Conservation (phyloP, 2,113 vertebrate genomes). For the Nannobrachium achirus region DNA sequence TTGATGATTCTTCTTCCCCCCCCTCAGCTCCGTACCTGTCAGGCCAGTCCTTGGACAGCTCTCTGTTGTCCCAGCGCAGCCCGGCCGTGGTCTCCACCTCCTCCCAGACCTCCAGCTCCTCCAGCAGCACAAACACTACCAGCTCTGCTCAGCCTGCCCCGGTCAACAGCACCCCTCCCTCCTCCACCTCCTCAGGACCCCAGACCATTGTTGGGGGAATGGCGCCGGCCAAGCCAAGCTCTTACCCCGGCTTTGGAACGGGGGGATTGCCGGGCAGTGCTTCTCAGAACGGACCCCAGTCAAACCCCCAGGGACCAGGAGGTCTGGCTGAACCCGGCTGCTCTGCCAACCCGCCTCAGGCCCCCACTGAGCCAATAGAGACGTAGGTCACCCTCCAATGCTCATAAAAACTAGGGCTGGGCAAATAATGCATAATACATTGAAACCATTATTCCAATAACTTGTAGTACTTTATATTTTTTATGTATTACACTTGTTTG, state of each 20-base stretch:
- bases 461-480: too few species aligned
- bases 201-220: constrained; percentile 80
- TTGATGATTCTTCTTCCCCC: background rate
- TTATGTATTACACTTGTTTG: too few species aligned
- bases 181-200: constrained; percentile 82
- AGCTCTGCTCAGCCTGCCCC: constrained; percentile 77
- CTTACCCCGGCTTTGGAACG: constrained; percentile 86
- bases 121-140: constrained; percentile 80
- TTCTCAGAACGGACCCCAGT: constrained; percentile 79
- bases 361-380: constrained; percentile 86
- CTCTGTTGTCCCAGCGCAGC: constrained; percentile 90
- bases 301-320: constrained; percentile 66
- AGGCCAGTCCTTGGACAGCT: constrained; percentile 91
- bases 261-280: constrained; percentile 76
- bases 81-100: constrained; percentile 78
- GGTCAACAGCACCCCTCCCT: constrained; percentile 83
- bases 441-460: too few species aligned
- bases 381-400: constrained; percentile 76
- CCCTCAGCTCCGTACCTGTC: constrained; percentile 91
- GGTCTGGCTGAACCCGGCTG: constrained; percentile 75
- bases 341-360: constrained; percentile 78
- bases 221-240: constrained; percentile 84
- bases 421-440: too few species aligned
- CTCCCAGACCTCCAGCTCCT: constrained; percentile 72
- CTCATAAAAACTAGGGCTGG: too few species aligned